Conservation (phyloP, 1,140 invertebrate species). For the Drosophila nigrodunni region DNA sequence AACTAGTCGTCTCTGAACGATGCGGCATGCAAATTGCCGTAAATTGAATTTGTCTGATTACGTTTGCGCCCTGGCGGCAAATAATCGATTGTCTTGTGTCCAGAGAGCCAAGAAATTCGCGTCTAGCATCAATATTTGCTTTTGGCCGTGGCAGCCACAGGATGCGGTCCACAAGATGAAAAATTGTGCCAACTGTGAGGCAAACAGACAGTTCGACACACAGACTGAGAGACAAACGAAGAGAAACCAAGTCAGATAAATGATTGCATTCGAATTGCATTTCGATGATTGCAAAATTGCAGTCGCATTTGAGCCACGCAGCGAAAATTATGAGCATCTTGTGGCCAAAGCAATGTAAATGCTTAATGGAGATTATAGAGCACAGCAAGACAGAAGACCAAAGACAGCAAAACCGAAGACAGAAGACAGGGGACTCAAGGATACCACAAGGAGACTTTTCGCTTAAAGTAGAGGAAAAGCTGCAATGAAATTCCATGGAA, state of each 20-base stretch:
- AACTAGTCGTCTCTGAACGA: conserved; percentile 11
- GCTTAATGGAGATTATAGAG: conserved; percentile 70
- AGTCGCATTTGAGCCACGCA: conserved; percentile 47
- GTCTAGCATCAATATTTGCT: conserved; percentile 69
- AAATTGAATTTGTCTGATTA: conserved; percentile 83
- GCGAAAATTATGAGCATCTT: conserved; percentile 67
- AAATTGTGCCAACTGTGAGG: conserved; percentile 63
- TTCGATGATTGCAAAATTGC: conserved; percentile 81
- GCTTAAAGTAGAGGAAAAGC: conserved; percentile 3
- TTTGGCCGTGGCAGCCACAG: conserved; percentile 41
- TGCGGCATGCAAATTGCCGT: conserved; percentile 78
- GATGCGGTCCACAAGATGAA: conserved; percentile 51
- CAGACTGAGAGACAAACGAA: conserved; percentile 10
- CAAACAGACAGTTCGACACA: conserved; percentile 14
- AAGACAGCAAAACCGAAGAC: no score
- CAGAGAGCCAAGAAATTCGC: conserved; percentile 16
- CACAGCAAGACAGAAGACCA: conserved; percentile 22
- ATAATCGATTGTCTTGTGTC: conserved; percentile 74
- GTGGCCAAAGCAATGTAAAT: conserved; percentile 53
- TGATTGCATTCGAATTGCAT: conserved; percentile 81
- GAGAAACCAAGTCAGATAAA: conserved; percentile 57
- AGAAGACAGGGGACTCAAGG: not conserved
- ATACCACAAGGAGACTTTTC: not conserved
- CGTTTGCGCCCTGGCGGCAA: conserved; percentile 59
- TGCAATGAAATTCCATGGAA: conserved; percentile 19